Base-by-base conservation (phyloP, 2,113 vertebrate species). In the Pseudonaja textilis region DNA sequence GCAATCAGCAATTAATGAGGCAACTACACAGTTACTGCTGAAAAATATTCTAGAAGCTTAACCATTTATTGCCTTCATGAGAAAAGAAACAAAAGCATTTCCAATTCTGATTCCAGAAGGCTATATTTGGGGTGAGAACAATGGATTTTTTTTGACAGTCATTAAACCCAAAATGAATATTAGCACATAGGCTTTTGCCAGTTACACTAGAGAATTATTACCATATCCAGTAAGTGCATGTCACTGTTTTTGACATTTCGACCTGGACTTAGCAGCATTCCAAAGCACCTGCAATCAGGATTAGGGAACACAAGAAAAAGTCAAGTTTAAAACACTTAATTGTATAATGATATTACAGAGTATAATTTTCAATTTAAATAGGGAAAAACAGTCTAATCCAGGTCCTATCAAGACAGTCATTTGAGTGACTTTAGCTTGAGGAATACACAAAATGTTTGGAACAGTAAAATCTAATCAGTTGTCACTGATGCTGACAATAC, bases 211-310 rank as follows among this genome's bases (percentile, higher is more conserved):
- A 90, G 91, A 90, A 93, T 93, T 91, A 98, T 98, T 97, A 99
- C 99, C 99, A 99, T 99, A 94, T 99, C 99, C 56, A 99, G 96
- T 47, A 99, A 98, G 95, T 99, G 99, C 99, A 99, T 99, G 96
- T 99, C 98, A 90, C 98, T 99, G 98, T 99, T 99, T 96, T 98
- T 98, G 94, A 99, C 99, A 90, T 99, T 99, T 97, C 98, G 98
- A 90, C 99, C 99, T 93, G 99, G 99, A 95, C 99, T 99, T 89
- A 99, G 97, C 69, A 99, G 98, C 99, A 99, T 99, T 94, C 99
- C 99, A 97, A 99, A 99, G 97, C 99, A 99, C 95, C 99, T 99
- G 93, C 34, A 95, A 97, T 96, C 92, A 89, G 90, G 93, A 95
- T 93, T 90, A 92, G 22, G 47, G 50, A 45, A 92, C 2, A 87